phyloP scores from a whole-genome alignment of 2,113 vertebrate species.

The Symphodus melops region DNA sequence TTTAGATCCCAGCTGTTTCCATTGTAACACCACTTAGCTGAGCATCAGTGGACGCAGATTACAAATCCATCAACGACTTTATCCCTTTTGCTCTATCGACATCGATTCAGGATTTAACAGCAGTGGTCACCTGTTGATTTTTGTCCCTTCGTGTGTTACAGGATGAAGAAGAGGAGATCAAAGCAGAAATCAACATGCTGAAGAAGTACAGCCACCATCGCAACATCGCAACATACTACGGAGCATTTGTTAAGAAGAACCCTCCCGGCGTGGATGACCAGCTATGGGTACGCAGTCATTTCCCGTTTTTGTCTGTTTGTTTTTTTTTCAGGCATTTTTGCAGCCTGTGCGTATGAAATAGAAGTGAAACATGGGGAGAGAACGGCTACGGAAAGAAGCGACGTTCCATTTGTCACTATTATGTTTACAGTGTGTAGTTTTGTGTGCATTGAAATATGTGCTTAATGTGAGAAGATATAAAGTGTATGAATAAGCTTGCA shows the following conservation, averaged over 20 bases:
- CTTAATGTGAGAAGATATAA: slow-evolving; percentile 5
- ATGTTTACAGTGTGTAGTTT: slow-evolving; percentile 13
- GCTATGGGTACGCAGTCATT: slow-evolving; percentile 87
- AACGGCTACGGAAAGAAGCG: slow-evolving; percentile 7
- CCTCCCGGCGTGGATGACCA: slow-evolving; percentile 95
- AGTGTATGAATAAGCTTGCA: slow-evolving; percentile 29
- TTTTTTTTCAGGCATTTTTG: not conserved
- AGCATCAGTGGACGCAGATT: slow-evolving; percentile 7
- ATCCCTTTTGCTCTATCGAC: slow-evolving; percentile 24
- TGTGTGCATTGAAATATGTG: slow-evolving; percentile 27
- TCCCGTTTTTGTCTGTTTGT: not conserved
- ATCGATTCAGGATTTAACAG: not conserved
- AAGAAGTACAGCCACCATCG: slow-evolving; percentile 98
- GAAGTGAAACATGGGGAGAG: not conserved
- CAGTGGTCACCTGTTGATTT: slow-evolving; percentile 29
- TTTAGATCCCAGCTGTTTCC: slow-evolving; percentile 53
- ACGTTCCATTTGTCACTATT: slow-evolving; percentile 3
- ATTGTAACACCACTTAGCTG: not conserved
- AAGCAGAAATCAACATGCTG: slow-evolving; percentile 98
- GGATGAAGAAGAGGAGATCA: slow-evolving; percentile 97
- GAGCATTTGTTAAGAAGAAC: slow-evolving; percentile 97
- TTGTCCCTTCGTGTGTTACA: slow-evolving; percentile 41
- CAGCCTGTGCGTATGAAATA: slow-evolving; percentile 3
- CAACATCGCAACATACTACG: slow-evolving; percentile 97
- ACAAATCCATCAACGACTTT: slow-evolving; percentile 25